Base-by-base conservation (phyloP, 2,888 invertebrate species). In the Chrysotoxum bicinctum region DNA sequence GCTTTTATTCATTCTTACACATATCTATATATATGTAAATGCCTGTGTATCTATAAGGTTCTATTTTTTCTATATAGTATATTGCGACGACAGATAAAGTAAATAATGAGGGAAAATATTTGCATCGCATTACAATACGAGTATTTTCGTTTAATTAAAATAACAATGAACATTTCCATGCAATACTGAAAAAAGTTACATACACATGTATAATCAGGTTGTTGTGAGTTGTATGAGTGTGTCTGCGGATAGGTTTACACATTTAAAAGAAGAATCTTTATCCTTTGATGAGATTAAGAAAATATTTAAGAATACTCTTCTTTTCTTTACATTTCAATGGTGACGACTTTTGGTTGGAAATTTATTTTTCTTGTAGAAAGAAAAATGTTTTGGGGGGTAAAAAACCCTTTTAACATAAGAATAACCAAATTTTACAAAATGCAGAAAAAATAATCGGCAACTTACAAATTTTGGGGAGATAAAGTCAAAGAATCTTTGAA, bases 71-170 rank as follows among this genome's bases (percentile, higher is more conserved):
- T 50, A 3, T 26, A n/a, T 50, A 14, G 7, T 58, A 68, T 75
- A 32, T 68, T 80, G 56, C 84, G 84, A 85, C 84, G 80, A 80
- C 80, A 85, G 85, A 81, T 81, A 81, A 80, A 87, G 87, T 80
- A 88, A 87, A 87, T 87, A 87, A 88, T 87, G 87, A 88, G 86
- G 88, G 88, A 88, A 88, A 88, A 88, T 88, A 88, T 88, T 88
- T 88, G 88, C 88, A 88, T 88, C 87, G 68, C 83, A 87, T 87
- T 84, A 87, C 87, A 88, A 87, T 83, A 80, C 80, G 80, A 84
- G 73, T 86, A 87, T 88, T 87, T 88, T 88, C 87, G 83, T 88
- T 88, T 88, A 88, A 88, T 88, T 88, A 88, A 88, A 87, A 87
- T 88, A 88, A 88, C 88, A 88, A 88, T 87, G 87, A 76, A 77